Base-by-base conservation (phyloP, 2,888 invertebrate genomes). In the Mantis religiosa region DNA sequence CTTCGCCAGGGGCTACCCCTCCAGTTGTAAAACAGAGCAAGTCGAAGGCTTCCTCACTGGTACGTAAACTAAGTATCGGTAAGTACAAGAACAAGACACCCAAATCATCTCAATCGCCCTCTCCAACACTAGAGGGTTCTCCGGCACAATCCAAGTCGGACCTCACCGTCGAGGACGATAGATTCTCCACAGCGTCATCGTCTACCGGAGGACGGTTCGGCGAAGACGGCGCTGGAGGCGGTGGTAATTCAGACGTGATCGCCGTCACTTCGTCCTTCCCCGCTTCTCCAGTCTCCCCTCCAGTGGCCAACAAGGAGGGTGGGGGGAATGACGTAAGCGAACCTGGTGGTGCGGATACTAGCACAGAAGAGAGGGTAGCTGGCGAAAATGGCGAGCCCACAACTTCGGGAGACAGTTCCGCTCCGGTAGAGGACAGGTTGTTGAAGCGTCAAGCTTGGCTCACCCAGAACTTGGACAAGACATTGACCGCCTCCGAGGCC, bases 221-320 rank as follows among this genome's bases (percentile, higher is more conserved):
- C 90, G 93, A 93, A 92, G 93, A 92, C 92, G 92, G 93, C 93
- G 90, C 94, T 94, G 93, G 93, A 92, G 93, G 92, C 92, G 92
- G 93, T 93, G 90, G 94, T 94, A 91, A 28, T 7, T 30, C 83
- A 4, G 83, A 28, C 28, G 28, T 8, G 82, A 71, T 71, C 54
- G 20, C 54, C 54, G 54, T 71, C 54, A 6, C 54, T 6, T 71
- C 54, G 54, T 7, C 83, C 83, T 20, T 25, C 54, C 25, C 54
- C 54, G 12, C 81, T 15, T 7, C 12, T 30, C 28, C 81, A 15
- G 28, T 25, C 30, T 27, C 85, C 47, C 41, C 47, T 27, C 47
- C 47, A 25, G 14, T 20, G 25, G 28, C 82, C 82, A 34, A 82
- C 20, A 15, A 71, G 54, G 20, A 71, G 54, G 20, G 54, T 20